These are phyloP conservation scores for Noctua janthe DNA, from an alignment of 2,888 invertebrate species.

Conservation along the genomic window DNA sequence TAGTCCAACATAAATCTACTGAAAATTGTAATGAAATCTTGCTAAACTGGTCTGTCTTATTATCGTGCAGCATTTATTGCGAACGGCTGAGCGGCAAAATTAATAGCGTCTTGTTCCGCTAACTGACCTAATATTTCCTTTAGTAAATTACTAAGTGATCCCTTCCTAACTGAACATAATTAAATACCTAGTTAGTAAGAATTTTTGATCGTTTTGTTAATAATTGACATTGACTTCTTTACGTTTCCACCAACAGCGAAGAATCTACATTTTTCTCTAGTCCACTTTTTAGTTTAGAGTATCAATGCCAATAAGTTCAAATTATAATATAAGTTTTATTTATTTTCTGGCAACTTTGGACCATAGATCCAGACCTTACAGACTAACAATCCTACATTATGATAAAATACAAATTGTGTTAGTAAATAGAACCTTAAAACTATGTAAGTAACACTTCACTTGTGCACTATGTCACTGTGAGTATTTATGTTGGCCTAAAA, in stretches of 20 bases:
- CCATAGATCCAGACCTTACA: too few relatives aligned
- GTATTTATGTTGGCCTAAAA: not conserved
- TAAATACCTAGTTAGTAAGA: not conserved
- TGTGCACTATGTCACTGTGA: too few relatives aligned
- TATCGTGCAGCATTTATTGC: not conserved
- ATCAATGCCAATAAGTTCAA: not conserved
- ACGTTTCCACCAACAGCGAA: not conserved
- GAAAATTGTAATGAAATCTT: not conserved
- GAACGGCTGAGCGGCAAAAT: not conserved
- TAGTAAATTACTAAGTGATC: constrained; percentile 14
- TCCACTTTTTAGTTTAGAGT: not conserved
- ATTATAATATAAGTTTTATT: too few relatives aligned
- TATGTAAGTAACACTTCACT: too few relatives aligned
- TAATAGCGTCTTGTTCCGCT: constrained; percentile 37
- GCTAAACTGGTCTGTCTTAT: not conserved
- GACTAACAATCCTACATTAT: too few relatives aligned
- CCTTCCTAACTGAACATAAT: constrained; percentile 10
- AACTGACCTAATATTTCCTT: constrained; percentile 39
- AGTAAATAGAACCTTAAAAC: too few relatives aligned
- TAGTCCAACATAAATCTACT: not conserved
- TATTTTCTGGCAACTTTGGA: too few relatives aligned
- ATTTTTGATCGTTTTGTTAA: not conserved
- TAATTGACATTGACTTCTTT: not conserved
- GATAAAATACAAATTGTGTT: too few relatives aligned
- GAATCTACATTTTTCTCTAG: not conserved